Percentiles rank a stretch among this genome's conserved stretches.
phyloP scores from a whole-genome alignment of 2,797 vertebrate species.

The Gallinago solitaria region DNA sequence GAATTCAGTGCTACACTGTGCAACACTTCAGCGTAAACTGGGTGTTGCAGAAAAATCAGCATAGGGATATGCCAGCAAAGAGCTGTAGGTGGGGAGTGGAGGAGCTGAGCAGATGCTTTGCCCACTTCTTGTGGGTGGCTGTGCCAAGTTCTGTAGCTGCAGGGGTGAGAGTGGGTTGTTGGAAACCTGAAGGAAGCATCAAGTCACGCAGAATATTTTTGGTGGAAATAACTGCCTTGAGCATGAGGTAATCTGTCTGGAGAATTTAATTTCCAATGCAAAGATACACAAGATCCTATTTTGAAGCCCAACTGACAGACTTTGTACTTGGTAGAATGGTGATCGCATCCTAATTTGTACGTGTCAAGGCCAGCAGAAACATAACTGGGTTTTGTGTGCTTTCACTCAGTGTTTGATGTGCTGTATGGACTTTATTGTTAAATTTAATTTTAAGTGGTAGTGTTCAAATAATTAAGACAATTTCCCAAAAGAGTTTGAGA shows the following conservation, averaged over 20 bases:
- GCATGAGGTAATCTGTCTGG: constrained; percentile 26
- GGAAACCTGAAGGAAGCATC: background rate
- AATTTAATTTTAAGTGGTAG: background rate
- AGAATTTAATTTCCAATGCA: background rate
- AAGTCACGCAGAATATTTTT: background rate
- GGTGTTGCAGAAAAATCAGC: background rate
- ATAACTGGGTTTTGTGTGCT: background rate
- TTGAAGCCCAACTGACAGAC: background rate
- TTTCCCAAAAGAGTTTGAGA: background rate
- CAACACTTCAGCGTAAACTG: background rate
- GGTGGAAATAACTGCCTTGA: constrained; percentile 1
- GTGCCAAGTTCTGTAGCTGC: background rate
- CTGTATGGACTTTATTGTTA: background rate
- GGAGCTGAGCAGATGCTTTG: background rate
- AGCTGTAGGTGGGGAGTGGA: background rate
- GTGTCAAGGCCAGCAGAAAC: background rate
- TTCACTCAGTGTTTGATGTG: background rate
- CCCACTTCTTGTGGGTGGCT: background rate
- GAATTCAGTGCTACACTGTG: background rate
- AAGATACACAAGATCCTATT: background rate
- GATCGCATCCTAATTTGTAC: rapidly evolving
- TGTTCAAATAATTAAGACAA: background rate
- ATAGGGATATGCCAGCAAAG: background rate
- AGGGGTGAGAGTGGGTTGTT: background rate
- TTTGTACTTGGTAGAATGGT: background rate